Evolutionary conservation across 2,888 invertebrate species (phyloP), one percentile per base, ranked within the genome.

Genomic region (Caenorhabditis parvicauda): DNA sequence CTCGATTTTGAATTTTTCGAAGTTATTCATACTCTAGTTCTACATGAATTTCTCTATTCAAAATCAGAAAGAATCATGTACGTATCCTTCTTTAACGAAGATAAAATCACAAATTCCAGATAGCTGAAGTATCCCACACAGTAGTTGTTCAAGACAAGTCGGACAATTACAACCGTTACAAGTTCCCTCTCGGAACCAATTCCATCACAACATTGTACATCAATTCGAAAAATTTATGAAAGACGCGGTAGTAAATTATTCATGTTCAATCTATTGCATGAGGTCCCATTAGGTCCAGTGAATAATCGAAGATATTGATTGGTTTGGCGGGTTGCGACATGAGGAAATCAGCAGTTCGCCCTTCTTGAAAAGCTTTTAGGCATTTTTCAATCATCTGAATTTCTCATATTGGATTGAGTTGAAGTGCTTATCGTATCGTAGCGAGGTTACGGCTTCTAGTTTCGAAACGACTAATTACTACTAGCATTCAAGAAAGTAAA

Each of bases 151-250:
- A 47, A 27, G 61, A 61, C 54, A 22, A 50, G 1, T 50, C 56
- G 1, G 56, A 61, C 27, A 53, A 42, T 19, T 35, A 45, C 0
- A 57, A 61, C 43, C 60, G 56, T 32, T 61, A 61, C 38, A 48
- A 61, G 37, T 56, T 61, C 46, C 43, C 52, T 24, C 28, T 61
- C 19, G 49, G 52, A 21, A 54, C 50, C 2, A 12, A 50, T 6
- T 45, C 51, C 2, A 56, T 61, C 38, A 50, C 46, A 19, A 61
- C 60, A 7, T 41, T 61, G 37, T 61, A 61, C 42, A 61, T 61
- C n/a, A n/a, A n/a, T n/a, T n/a, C n/a, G n/a, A n/a, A n/a, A n/a
- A n/a, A n/a, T n/a, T n/a, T n/a, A n/a, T n/a, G n/a, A n/a, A n/a
- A n/a, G n/a, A n/a, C n/a, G n/a, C n/a, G n/a, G n/a, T n/a, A n/a